Percentiles rank a stretch among this genome's conserved stretches.
Evolutionary conservation across 92 coral and sea anemone genomes (phyloP).

Genomic region (Phenganax subtilis): DNA sequence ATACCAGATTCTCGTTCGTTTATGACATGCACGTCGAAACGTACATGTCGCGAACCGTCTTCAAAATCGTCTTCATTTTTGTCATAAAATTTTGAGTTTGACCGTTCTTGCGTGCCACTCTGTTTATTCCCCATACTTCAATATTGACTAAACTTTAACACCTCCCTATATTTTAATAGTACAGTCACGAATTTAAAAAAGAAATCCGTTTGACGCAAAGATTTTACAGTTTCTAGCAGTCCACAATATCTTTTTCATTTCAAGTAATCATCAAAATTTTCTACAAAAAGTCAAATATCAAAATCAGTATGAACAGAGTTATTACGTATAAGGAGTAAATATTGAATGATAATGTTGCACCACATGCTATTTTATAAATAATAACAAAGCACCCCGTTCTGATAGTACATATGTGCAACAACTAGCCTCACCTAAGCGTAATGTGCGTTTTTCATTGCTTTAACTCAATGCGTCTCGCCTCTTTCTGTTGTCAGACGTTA

Average conservation of each 20-base stretch:
- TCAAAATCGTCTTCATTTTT: slow-evolving; percentile 9
- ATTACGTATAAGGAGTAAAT: too few relatives aligned
- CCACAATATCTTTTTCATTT: not conserved
- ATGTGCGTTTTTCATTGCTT: not conserved
- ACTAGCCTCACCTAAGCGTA: not conserved
- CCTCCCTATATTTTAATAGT: not conserved
- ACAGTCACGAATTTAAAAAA: not conserved
- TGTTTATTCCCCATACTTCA: slow-evolving; percentile 34
- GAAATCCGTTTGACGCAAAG: too few relatives aligned
- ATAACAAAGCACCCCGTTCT: too few relatives aligned
- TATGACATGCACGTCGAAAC: slow-evolving; percentile 20
- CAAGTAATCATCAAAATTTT: not conserved
- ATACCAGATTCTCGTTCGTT: slow-evolving; percentile 29
- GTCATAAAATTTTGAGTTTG: slow-evolving; percentile 4
- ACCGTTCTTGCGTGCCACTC: slow-evolving; percentile 3
- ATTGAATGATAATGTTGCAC: too few relatives aligned
- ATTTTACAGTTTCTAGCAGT: not conserved
- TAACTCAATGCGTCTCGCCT: not conserved
- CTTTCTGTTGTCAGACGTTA: not conserved
- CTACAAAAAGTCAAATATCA: too few relatives aligned
- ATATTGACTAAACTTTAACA: not conserved
- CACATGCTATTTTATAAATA: too few relatives aligned
- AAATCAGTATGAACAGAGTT: too few relatives aligned
- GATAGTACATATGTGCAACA: too few relatives aligned
- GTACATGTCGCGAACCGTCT: slow-evolving; percentile 30